Conservation (phyloP, 2,113 vertebrate genomes). For the Setophaga coronata region DNA sequence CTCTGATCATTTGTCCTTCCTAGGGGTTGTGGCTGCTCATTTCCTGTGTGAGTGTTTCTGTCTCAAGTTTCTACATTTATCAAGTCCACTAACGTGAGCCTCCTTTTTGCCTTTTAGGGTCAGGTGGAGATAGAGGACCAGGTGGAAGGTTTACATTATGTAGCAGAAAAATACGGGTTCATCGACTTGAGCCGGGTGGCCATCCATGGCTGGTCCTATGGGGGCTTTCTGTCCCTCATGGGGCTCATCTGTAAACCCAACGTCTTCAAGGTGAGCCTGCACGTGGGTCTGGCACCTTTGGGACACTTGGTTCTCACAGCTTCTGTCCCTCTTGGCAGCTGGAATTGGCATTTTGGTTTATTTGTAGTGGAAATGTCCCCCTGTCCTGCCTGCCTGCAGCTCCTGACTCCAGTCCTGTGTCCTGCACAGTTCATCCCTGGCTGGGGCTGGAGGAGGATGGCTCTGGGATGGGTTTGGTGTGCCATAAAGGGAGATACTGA, state of each 20-base stretch:
- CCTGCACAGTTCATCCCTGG: neutral
- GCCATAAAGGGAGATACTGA: neutral
- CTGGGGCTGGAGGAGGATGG: neutral
- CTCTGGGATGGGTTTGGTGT: neutral
- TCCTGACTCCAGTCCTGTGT: neutral
- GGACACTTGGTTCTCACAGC: neutral
- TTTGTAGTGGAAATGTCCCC: neutral
- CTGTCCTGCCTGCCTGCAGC: neutral
- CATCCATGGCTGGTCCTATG: conserved; percentile 97
- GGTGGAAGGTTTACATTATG: conserved; percentile 94
- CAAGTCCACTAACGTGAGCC: neutral
- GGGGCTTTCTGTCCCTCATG: conserved; percentile 96
- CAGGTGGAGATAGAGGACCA: conserved; percentile 98
- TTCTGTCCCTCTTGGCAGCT: neutral
- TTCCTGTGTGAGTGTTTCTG: neutral
- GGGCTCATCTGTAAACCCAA: conserved; percentile 93
- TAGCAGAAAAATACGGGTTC: conserved; percentile 94
- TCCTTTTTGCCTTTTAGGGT: conserved; percentile 73
- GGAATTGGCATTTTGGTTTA: neutral
- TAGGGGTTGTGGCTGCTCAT: neutral
- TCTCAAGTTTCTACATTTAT: neutral
- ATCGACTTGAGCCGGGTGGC: conserved; percentile 92
- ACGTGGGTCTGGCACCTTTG: rapidly evolving
- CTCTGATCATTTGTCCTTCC: neutral
- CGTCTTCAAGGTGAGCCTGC: conserved; percentile 87